Base-by-base conservation (phyloP, 1,140 invertebrate species). In the Lysiphlebus fabarum region DNA sequence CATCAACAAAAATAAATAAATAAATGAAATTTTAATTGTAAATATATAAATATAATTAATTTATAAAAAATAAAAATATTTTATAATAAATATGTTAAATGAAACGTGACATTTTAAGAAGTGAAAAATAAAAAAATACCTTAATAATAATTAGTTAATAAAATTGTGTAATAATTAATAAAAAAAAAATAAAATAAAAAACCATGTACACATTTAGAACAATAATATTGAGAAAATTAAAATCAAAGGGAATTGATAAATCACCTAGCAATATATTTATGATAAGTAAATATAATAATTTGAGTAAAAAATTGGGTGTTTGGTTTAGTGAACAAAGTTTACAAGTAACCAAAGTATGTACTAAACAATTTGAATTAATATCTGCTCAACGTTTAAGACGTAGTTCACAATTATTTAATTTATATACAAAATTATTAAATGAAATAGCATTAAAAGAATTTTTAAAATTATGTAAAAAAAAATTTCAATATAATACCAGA, bases 371-470 rank as follows among this genome's bases (percentile, higher is more conserved):
- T 64, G 85, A 87, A 72, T 87, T 82, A 61, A 82, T 87, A 5
- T 62, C 85, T 17, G 85, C 85, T 6, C 84, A 87, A 65, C 77
- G 83, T 11, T 69, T 87, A 1, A 73, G 84, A 44, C 78, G 85
- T 41, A 79, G 82, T 12, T 79, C 86, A 62, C 85, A 87, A 63
- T 78, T 87, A 65, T 79, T 86, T 62, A 79, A 78, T 41, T 74
- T 87, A 8, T 87, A 87, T 67, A 80, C 81, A 3, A 82, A 78
- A 61, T 78, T 86, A 48, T 87, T 86, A 82, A 84, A 85, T 40
- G 83, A 86, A 56, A 71, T 79, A 4, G 80, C 80, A 6, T 67
- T 87, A 0, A 81, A 77, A 58, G 79, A 83, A 48, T 75, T 87
- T 2, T 67, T 86, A 38, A 76, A 75, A 33, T 70, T 71, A 9